Base-by-base conservation (phyloP, 2,113 vertebrate genomes). In the Alouatta palliata region DNA sequence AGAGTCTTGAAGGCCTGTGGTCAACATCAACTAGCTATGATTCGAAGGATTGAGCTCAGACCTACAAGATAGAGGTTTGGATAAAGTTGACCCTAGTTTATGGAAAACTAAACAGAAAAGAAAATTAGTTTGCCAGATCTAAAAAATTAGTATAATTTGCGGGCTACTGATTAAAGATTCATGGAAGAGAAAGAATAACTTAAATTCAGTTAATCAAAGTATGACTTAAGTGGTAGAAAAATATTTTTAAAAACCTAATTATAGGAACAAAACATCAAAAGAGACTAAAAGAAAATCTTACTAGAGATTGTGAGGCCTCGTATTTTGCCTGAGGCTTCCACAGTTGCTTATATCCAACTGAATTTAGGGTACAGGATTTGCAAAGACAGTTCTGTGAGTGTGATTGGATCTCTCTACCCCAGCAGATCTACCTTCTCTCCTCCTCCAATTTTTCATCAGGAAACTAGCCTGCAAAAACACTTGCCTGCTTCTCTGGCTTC, bases 361-460 rank as follows among this genome's bases (percentile, higher is more conserved):
- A 37, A 30, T 58, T 47, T 6, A 68, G 37, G 37, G 11, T 8
- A 10, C 2, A 37, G 4, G 4, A 40, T 4, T 35, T 52, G 6
- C 10, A 27, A 90, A 66, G 49, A 54, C 30, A 25, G 5, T 32
- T 20, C 35, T 23, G 20, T 45, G 40, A 68, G 2, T 68, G 25
- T 47, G 10, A 66, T 54, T 5, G 5, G 23, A 43, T 30, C 16
- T 40, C 11, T 35, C 27, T 61, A 7, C 3, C 9, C 66, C 11
- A 10, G 16, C 0, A 77, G 23, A 11, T 58, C 1, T 45, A 23
- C 13, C 45, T 1, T 56, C 25, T 68, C 14, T 3, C 9, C 1
- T 16, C 66, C 5, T 40, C 32, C 4, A 23, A 6, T 66, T 32
- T 32, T 37, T 84, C 7, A 70, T 40, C 32, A 43, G 35, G 30